Base-by-base conservation (phyloP, 2,113 vertebrate species). In the Passer montanus region DNA sequence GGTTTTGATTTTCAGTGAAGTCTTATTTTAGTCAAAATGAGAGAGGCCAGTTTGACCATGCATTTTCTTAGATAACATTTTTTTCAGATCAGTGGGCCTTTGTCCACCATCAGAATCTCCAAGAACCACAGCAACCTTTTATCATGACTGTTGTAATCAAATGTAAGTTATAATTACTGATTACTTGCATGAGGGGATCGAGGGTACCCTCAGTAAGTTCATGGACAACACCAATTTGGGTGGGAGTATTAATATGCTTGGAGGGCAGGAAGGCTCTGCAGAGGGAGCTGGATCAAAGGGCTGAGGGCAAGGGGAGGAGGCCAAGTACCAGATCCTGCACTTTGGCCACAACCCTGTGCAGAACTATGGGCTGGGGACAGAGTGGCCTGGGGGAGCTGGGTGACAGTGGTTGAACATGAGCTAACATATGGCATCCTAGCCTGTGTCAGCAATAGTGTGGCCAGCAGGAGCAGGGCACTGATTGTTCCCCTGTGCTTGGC, bases 291-390 rank as follows among this genome's bases (percentile, higher is more conserved):
- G 58, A 26, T 80, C 1, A 7, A 2, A 31, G 49, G 26, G 49
- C 66, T 33, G 14, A 79, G 58, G 30, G 41, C 13, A 64, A 21
- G 9, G 5, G 5, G 11, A 10, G 35, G 35, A 56, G 35, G 31
- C 26, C 35, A 31, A 23, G 67, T 64, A 11, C 31, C 58, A 31
- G 9, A 21, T 58, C 43, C 43, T 49, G 31, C 21, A 10, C 58
- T 64, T 72, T 0, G 3, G 30, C 31, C 50, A 50, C 67, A 50
- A 5, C 11, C 14, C 49, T 0, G 0, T 35, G 55, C 49, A 73
- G 58, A 19, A 31, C 50, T 66, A 2, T 1, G 7, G 52, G 44
- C 37, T 44, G 68, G 22, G 22, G 18, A 12, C 20, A 87, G 46
- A 77, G 24, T 20, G 41, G 11, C 15, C 30, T 70, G 56, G 49